Conservation (phyloP, 2,797 vertebrate genomes). For the Monodelphis domestica region DNA sequence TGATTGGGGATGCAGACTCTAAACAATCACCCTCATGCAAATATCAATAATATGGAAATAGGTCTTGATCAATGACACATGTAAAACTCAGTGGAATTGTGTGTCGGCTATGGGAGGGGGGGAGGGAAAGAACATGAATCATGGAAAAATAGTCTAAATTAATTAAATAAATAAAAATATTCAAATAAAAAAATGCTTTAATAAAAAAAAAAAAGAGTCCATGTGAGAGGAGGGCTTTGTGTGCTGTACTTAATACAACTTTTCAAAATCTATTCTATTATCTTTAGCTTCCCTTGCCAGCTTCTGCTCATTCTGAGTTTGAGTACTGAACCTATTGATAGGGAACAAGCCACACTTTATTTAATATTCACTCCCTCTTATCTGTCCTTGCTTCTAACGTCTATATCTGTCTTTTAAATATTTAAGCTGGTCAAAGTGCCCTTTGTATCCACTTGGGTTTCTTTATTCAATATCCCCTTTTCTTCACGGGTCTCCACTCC, state of each 20-base stretch:
- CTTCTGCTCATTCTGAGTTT: background rate
- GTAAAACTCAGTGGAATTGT: no score
- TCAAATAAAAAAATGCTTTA: no score
- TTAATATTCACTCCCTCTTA: background rate
- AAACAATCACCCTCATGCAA: no score
- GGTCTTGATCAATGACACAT: no score
- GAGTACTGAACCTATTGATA: background rate
- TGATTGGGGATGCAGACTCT: no score
- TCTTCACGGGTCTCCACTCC: background rate
- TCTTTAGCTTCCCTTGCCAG: background rate
- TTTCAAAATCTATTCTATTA: background rate
- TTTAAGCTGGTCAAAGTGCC: background rate
- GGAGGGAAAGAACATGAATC: no score
- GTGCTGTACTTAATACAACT: background rate
- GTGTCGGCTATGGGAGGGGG: no score
- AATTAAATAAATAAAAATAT: no score
- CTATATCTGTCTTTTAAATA: background rate
- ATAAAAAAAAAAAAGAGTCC: no score
- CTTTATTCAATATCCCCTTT: background rate
- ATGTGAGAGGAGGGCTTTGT: background rate
- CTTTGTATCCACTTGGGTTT: background rate
- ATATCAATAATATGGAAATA: no score
- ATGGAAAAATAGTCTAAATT: no score
- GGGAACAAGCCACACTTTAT: background rate
- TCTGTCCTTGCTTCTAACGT: background rate